Evolutionary conservation across 1,140 invertebrate genomes (phyloP), one percentile per base, ranked within the genome.

Genomic region (Drosophila funebris): DNA sequence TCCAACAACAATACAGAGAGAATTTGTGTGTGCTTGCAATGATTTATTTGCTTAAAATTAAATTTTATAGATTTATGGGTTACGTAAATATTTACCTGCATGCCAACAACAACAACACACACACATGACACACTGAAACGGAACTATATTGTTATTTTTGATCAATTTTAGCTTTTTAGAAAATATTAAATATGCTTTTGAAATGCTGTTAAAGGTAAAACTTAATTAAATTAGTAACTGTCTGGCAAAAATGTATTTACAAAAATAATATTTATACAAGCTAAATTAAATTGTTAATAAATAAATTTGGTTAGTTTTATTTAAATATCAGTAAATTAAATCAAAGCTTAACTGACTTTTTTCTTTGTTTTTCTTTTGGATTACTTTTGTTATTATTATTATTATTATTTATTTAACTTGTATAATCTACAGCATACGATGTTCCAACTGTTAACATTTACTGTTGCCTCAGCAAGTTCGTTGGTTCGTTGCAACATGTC

Each of bases 41-140:
- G 67, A 74, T 74, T 74, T 74, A 74, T 74, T 74, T 74, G 72
- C 60, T 53, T 57, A 71, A 74, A 71, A 74, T 74, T 74, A 74
- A 70, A 74, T 74, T 71, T 70, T 53, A 71, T 64, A 53, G 72
- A 74, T 71, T 74, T 74, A 70, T 74, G 67, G 36, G 36, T 39
- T 20, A 56, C 16, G 29, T 3, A 70, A 74, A 74, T 74, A 74
- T 71, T 74, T 70, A 71, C 27, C 53, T 43, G 29, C 14, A 16
- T 63, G 48, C 20, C 31, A 60, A 31, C 31, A 52, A 27, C 8
- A 27, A 29, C 24, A 48, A 22, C 43, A 44, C 14, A 22, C 1
- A 24, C 18, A 44, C 14, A 33, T n/a, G n/a, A 9, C 11, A 20
- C 11, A 27, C 9, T 13, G 4, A 9, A 7, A 33, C n/a, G 8